Percentiles rank a stretch among this genome's conserved stretches.
Evolutionary conservation across 2,888 invertebrate genomes (phyloP).

Genomic region (Macrosoma leucophasiata): DNA sequence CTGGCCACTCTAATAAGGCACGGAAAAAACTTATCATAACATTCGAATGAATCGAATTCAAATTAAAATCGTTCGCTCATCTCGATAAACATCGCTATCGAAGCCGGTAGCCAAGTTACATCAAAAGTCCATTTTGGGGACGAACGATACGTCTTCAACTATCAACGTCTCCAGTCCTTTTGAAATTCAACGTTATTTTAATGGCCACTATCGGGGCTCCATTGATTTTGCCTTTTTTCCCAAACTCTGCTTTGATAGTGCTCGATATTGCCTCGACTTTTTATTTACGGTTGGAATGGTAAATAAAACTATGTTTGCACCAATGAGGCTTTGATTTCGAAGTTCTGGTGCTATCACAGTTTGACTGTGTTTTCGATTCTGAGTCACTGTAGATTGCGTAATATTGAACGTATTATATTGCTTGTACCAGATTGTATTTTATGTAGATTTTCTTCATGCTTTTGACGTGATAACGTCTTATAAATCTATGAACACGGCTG

Average conservation of each 20-base stretch:
- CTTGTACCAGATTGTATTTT: no score
- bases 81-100: constrained; percentile 7
- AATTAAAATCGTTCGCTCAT: no score
- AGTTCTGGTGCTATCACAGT: constrained; percentile 20
- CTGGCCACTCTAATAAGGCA: no score
- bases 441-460: no score
- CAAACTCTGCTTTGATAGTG: constrained; percentile 37
- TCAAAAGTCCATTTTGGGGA: constrained; percentile 9
- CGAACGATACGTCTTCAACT: constrained; percentile 35
- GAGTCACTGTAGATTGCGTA: no score
- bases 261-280: constrained; percentile 55
- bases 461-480: no score
- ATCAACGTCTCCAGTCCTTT: constrained; percentile 38
- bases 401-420: no score
- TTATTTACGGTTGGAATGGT: constrained; percentile 50
- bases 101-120: no score
- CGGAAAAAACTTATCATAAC: no score
- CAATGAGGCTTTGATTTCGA: constrained; percentile 30
- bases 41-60: no score
- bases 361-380: no score
- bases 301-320: constrained; percentile 33
- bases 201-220: constrained; percentile 65
- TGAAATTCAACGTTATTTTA: constrained; percentile 72
- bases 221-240: constrained; percentile 46
- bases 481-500: no score